These are phyloP conservation scores for Gymnogyps californianus DNA, from an alignment of 2,113 vertebrate species.

Conservation along the genomic window DNA sequence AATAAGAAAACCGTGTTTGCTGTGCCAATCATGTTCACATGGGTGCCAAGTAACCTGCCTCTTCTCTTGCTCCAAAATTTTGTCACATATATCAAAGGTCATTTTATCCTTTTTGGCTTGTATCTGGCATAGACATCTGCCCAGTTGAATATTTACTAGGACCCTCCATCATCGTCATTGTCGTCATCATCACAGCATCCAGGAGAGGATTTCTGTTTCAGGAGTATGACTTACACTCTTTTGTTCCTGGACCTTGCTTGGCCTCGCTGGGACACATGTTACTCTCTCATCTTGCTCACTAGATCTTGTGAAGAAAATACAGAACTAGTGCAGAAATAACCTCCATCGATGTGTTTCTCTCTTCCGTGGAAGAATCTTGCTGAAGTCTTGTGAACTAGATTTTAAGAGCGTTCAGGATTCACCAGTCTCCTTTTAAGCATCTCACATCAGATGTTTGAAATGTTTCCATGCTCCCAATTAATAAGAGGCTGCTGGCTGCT, in stretches of 20 bases:
- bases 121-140: background rate
- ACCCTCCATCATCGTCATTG: background rate
- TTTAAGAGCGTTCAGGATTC: background rate
- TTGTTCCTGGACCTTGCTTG: background rate
- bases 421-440: background rate
- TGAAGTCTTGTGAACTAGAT: background rate
- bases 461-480: background rate
- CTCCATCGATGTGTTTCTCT: background rate
- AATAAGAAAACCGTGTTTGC: background rate
- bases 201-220: background rate
- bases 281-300: background rate
- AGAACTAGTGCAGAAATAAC: background rate
- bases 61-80: background rate
- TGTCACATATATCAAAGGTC: background rate
- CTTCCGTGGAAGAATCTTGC: background rate
- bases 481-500: background rate
- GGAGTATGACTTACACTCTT: background rate
- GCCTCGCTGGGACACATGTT: fast-evolving
- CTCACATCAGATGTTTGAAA: background rate
- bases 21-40: background rate
- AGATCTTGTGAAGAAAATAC: background rate
- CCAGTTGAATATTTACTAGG: background rate
- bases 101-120: background rate
- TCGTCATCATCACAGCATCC: background rate
- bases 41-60: background rate